Percentiles rank a stretch among this genome's conserved stretches.
Conservation (phyloP, 2,113 vertebrate genomes). For the Mionectes macconnelli region DNA sequence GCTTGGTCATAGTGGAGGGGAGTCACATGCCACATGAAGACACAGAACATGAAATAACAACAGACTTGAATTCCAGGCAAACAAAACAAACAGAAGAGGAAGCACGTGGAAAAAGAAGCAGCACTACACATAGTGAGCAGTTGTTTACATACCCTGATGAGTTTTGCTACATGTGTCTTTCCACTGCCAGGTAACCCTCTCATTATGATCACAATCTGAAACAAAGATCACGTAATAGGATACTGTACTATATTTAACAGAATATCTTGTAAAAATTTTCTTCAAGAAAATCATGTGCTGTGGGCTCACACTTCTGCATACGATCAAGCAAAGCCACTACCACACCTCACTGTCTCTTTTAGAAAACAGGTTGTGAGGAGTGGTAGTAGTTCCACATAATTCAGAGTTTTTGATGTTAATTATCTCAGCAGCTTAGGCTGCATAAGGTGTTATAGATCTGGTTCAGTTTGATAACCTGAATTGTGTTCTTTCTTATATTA, state of each 20-base stretch:
- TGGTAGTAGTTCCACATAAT: background rate
- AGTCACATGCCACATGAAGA: background rate
- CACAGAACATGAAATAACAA: background rate
- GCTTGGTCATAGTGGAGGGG: background rate
- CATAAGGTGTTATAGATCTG: background rate
- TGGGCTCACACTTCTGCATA: background rate
- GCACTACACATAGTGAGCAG: background rate
- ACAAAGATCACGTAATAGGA: background rate
- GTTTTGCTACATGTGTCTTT: slow-evolving; percentile 98
- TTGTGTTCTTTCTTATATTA: background rate
- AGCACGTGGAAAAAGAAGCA: background rate
- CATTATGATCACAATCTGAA: slow-evolving; percentile 98
- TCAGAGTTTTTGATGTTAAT: background rate
- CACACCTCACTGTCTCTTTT: background rate
- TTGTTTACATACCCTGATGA: slow-evolving; percentile 87
- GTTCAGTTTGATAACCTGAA: background rate
- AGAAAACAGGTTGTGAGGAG: background rate
- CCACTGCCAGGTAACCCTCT: slow-evolving; percentile 96
- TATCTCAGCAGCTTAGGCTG: background rate
- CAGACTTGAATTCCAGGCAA: background rate
- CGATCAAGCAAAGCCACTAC: background rate
- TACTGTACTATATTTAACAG: background rate
- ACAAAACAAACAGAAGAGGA: background rate
- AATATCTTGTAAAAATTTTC: background rate
- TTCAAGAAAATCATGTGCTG: background rate